A percentile compares a stretch with the other conserved stretches of the same genome.
phyloP scores from a whole-genome alignment of 2,113 vertebrate genomes.

The Anarrhichthys ocellatus region DNA sequence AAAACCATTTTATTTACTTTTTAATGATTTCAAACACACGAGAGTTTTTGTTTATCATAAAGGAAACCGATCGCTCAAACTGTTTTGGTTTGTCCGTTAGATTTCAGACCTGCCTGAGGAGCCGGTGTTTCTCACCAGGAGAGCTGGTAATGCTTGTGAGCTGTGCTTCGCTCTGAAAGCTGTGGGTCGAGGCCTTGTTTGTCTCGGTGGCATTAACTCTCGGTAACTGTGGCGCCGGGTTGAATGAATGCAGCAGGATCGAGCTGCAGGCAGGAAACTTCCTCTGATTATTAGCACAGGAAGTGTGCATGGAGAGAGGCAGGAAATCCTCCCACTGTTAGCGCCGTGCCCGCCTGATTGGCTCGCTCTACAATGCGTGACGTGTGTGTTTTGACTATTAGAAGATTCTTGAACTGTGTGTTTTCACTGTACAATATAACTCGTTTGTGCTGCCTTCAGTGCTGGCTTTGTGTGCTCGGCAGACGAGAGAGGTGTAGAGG shows the following conservation, averaged over 20 bases:
- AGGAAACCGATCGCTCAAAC: neutral
- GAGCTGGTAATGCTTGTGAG: slow-evolving; percentile 20
- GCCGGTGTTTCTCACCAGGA: slow-evolving; percentile 1
- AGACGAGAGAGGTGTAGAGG: slow-evolving; percentile 16
- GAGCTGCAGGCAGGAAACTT: slow-evolving; percentile 84
- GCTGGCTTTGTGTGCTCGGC: neutral
- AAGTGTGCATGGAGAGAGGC: slow-evolving; percentile 81
- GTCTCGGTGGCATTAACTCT: neutral
- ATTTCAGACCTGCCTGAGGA: slow-evolving; percentile 10
- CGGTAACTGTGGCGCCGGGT: neutral
- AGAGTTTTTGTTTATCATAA: neutral
- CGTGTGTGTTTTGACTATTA: slow-evolving; percentile 33
- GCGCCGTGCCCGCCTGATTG: slow-evolving; percentile 50
- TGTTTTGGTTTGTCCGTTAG: slow-evolving; percentile 7
- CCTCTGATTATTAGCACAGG: slow-evolving; percentile 91
- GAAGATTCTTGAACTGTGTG: neutral
- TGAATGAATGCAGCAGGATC: slow-evolving; percentile 24
- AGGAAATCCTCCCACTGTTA: slow-evolving; percentile 91
- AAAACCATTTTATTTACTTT: neutral
- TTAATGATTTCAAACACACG: neutral
- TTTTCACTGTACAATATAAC: neutral
- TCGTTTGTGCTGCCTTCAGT: neutral
- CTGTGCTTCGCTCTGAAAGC: neutral
- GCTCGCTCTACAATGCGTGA: slow-evolving; percentile 14
- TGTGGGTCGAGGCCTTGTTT: neutral